Evolutionary conservation across 2,888 invertebrate genomes (phyloP), one percentile per base, ranked within the genome.

Genomic region (Ganaspis brasiliensis): DNA sequence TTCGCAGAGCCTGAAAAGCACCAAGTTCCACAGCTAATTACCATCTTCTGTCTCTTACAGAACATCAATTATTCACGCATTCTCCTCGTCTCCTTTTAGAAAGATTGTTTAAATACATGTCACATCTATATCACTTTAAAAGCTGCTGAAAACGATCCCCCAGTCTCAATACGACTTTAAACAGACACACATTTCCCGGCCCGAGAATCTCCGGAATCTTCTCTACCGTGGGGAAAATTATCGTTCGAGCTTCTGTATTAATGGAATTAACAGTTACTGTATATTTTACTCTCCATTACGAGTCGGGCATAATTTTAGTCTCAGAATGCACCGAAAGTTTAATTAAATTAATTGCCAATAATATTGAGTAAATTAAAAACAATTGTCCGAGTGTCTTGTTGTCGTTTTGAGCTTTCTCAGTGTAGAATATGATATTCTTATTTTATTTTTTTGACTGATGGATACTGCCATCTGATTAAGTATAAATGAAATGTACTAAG

Each of bases 1-100:
- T 79, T 81, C 79, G 78, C 72, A 79, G 78, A 73, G 61, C 57
- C 73, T 56, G 79, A 78, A 83, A 78, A 75, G 82, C 77, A 56
- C 31, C 16, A 19, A 37, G 72, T 56, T 73, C 63, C 35, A 61
- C 56, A 70, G 40, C 71, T 79, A 81, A 79, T 77, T 79, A 79
- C 77, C 72, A 57, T 59, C 72, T 74, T 77, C 72, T 76, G 73
- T 77, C 76, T 74, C 73, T 57, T 70, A 70, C 40, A 72, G 52
- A 72, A 35, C 83, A 84, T 86, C 83, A 85, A 85, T 86, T 86
- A 86, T 86, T 86, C 83, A 84, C 75, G 63, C 76, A 75, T 82
- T 83, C 83, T 84, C 82, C 80, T 67, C 79, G 78, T 72, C 61
- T 72, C 67, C 45, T 63, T 71, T 12, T 24, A 14, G 24, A 52